Evolutionary conservation across 2,113 vertebrate genomes (phyloP).

Genomic region (Paraplagusia blochii): DNA sequence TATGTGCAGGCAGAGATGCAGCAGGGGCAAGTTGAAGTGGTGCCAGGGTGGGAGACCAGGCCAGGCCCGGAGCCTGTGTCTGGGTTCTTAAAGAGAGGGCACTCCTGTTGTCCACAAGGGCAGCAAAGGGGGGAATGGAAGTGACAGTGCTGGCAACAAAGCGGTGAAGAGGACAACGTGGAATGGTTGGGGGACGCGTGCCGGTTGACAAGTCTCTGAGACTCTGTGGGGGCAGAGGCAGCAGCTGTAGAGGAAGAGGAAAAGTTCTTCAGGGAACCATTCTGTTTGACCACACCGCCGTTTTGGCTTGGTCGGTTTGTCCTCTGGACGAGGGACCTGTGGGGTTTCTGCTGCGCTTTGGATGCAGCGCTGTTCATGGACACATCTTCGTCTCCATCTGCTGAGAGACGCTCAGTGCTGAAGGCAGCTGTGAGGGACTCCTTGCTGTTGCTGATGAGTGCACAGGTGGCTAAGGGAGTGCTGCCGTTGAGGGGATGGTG

Average conservation of each 20-base stretch:
- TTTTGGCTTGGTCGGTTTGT: conserved; percentile 36
- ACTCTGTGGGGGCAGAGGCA: conserved; percentile 17
- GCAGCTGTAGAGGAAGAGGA: conserved; percentile 5
- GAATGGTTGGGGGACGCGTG: conserved; percentile 27
- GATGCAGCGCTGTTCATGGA: background rate
- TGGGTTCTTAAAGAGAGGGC: conserved; percentile 79
- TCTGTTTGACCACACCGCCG: conserved; percentile 52
- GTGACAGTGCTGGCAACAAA: conserved; percentile 76
- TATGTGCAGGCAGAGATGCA: conserved; percentile 78
- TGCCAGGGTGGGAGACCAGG: conserved; percentile 56
- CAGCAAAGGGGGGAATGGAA: conserved; percentile 79
- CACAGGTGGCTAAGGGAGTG: conserved; percentile 2
- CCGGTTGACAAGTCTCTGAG: conserved; percentile 40
- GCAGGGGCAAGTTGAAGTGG: conserved; percentile 29
- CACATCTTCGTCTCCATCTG: conserved; percentile 9
- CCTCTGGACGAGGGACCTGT: conserved; percentile 12
- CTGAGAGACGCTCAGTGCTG: background rate
- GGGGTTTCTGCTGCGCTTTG: conserved; percentile 22
- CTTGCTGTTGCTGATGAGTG: conserved; percentile 11
- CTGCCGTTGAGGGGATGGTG: conserved; percentile 26
- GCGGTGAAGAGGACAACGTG: background rate
- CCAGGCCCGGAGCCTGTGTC: conserved; percentile 13
- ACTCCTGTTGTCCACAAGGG: conserved; percentile 79
- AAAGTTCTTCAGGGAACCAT: conserved; percentile 51
- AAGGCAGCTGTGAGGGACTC: conserved; percentile 33